phyloP scores from a whole-genome alignment of 2,888 invertebrate genomes.

The Drepana falcataria region DNA sequence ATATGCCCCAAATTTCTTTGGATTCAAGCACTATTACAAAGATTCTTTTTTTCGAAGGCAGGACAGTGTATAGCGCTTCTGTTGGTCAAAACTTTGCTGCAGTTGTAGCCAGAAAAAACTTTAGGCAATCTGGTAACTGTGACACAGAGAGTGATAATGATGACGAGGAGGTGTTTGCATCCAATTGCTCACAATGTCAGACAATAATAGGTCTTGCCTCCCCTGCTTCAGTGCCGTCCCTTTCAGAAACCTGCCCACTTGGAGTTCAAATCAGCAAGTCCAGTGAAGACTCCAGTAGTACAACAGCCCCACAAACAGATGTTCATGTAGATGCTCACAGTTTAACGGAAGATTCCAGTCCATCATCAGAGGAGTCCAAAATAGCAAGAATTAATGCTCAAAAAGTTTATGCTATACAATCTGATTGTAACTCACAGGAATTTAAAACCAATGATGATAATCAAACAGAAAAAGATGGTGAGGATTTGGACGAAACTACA shows the following conservation, averaged over 20 bases:
- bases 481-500: conserved; percentile 40
- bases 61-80: conserved; percentile 83
- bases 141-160: conserved; percentile 81
- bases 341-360: conserved; percentile 77
- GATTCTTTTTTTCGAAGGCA: conserved; percentile 83
- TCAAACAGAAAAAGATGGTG: conserved; percentile 41
- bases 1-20: conserved; percentile 82
- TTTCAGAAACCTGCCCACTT: conserved; percentile 81
- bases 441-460: conserved; percentile 40
- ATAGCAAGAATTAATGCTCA: conserved; percentile 64
- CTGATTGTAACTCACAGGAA: conserved; percentile 36
- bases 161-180: conserved; percentile 81
- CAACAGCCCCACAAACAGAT: conserved; percentile 77
- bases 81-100: conserved; percentile 89
- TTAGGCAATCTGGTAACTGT: conserved; percentile 64
- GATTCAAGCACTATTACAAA: conserved; percentile 79
- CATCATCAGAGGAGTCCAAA: conserved; percentile 77
- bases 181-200: conserved; percentile 82
- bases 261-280: conserved; percentile 80
- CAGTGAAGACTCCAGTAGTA: conserved; percentile 80
- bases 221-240: conserved; percentile 79
- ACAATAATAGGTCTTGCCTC: conserved; percentile 77
- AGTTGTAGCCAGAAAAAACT: conserved; percentile 82
- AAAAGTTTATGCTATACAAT: conserved; percentile 37
- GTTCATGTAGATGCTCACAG: conserved; percentile 76